Base-by-base conservation (phyloP, 92 coral and sea anemone species). In the Isaurus tuberculatus region DNA sequence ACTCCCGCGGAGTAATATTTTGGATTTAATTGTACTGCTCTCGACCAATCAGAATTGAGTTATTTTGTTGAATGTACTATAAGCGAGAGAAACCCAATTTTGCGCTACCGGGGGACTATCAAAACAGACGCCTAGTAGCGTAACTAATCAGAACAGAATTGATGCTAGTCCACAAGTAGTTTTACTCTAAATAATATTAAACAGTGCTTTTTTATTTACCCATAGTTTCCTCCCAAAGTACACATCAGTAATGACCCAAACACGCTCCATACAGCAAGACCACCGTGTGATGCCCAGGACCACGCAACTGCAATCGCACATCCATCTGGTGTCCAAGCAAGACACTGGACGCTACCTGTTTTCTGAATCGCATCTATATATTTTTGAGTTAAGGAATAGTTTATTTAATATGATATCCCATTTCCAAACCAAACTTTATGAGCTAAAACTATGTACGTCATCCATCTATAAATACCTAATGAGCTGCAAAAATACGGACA, bases 271-370 rank as follows among this genome's bases (percentile, higher is more conserved):
- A 96, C 91, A 69, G 98, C 99, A 46, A 96, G 88, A 4, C 99
- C 99, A 66, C 99, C 99, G 81, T 93, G 97, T 42, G 94, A 93
- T 11, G 93, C 86, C 92, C 98, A 94, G 68, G 95, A 87, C 99
- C 99, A 96, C 25, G 99, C 94, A 32, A 96, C 99, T 27, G 99
- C 99, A 55, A 96, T 87, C 20, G 97, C 99, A 90, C 95, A 92
- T 63, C 99, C 99, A 73, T 96, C 99, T 49, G 99, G 99, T 26
- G 94, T 96, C 97, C 97, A 96, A 66, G 97, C 87, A 33, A 94
- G 94, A 53, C 94, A 92, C 88, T 96, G 98, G 43, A 96, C 94
- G 82, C 97, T 91, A 43, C 95, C 99, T 66, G 97, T 93, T 57
- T 92, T 89, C 73, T 93, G 97, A 65, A 93, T 91, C 19, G 93